Evolutionary conservation across 1,140 invertebrate genomes (phyloP).

Genomic region (Pseudoatta argentina): DNA sequence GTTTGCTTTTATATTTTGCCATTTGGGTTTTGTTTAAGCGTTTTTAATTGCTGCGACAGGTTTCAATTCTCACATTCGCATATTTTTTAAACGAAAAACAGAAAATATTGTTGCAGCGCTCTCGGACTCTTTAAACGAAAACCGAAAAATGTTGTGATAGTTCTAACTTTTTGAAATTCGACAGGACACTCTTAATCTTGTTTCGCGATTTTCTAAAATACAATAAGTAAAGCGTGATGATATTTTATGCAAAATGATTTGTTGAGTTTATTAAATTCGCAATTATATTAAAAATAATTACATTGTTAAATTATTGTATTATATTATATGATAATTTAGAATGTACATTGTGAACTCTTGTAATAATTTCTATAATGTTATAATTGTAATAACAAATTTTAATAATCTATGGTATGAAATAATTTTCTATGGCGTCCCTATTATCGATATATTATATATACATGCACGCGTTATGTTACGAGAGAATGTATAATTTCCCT

Average conservation of each 20-base stretch:
- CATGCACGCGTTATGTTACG: constrained; percentile 5
- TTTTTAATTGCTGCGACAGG: constrained; percentile 20
- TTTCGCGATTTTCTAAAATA: not conserved
- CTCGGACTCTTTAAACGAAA: not conserved
- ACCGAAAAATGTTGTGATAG: constrained; percentile 29
- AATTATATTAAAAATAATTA: not conserved
- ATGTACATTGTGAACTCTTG: not conserved
- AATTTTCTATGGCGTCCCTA: constrained; percentile 26
- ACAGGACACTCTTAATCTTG: not conserved
- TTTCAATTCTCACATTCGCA: constrained; percentile 3
- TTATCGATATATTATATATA: constrained; percentile 48
- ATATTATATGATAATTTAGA: not conserved
- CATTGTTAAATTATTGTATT: not conserved
- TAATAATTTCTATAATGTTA: constrained; percentile 5
- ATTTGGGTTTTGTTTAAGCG: constrained; percentile 19
- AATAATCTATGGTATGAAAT: constrained; percentile 26
- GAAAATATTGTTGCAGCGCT: constrained; percentile 4
- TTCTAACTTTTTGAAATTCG: not conserved
- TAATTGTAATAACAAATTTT: constrained; percentile 28
- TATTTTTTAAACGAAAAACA: constrained; percentile 32
- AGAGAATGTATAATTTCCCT: constrained; percentile 53
- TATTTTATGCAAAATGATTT: not conserved
- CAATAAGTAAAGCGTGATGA: not conserved
- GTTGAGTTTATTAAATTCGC: not conserved
- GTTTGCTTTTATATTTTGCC: constrained; percentile 9